A percentile compares a stretch with the other conserved stretches of the same genome.
phyloP scores from a whole-genome alignment of 1,140 invertebrate genomes.

The Lamellibrachia luymesi region DNA sequence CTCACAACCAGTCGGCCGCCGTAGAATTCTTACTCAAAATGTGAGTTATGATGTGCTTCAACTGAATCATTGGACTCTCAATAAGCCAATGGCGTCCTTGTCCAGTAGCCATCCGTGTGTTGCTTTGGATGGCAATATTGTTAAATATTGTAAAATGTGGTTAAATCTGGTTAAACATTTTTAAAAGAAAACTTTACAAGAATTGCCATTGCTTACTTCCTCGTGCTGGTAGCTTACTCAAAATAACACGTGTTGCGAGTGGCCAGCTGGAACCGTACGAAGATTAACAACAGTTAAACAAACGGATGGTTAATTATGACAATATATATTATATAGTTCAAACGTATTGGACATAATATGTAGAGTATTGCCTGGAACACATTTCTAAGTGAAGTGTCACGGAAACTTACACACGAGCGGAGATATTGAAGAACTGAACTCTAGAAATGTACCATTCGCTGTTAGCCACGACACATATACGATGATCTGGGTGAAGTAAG shows the following conservation, averaged over 20 bases:
- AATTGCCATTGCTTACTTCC: too few relatives aligned
- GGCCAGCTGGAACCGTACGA: not conserved
- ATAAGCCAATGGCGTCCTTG: not conserved
- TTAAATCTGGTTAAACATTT: too few relatives aligned
- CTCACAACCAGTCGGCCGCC: conserved; percentile 51
- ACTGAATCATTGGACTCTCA: not conserved
- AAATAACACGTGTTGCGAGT: not conserved
- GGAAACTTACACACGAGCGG: not conserved
- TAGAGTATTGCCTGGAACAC: too few relatives aligned
- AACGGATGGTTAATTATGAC: not conserved
- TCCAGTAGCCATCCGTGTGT: not conserved
- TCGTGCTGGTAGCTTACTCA: not conserved
- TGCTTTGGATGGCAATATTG: not conserved
- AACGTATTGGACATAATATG: too few relatives aligned
- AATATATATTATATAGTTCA: too few relatives aligned
- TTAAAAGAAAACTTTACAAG: too few relatives aligned
- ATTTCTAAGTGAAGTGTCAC: not conserved
- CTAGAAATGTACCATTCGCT: not conserved
- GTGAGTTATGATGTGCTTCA: conserved; percentile 31
- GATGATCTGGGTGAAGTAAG: too few relatives aligned
- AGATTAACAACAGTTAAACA: not conserved
- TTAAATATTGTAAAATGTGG: too few relatives aligned
- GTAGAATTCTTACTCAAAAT: conserved; percentile 52
- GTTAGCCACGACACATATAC: not conserved
- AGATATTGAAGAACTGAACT: not conserved